phyloP scores from a whole-genome alignment of 1,140 invertebrate species.

The Drosophila tristis region DNA sequence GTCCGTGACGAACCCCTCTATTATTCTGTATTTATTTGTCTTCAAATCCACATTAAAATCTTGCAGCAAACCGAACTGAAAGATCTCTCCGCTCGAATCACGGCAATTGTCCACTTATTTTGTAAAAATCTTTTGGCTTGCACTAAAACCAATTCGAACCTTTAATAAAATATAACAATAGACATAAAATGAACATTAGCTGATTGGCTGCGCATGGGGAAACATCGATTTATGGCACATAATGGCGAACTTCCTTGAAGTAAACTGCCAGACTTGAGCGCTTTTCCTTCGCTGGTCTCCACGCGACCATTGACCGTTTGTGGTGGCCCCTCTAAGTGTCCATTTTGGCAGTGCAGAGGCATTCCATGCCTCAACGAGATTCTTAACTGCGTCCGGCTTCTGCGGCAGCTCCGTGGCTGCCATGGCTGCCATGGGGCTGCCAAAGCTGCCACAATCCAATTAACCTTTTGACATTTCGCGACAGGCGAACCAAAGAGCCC shows the following conservation, averaged over 20 bases:
- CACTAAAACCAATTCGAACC: neutral
- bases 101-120: neutral
- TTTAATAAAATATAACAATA: neutral
- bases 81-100: too few relatives aligned
- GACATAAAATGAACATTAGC: too few relatives aligned
- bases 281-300: neutral
- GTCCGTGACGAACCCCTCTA: too few relatives aligned
- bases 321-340: neutral
- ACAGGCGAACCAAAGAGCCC: conserved; percentile 28
- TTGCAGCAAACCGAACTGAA: too few relatives aligned
- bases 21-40: too few relatives aligned
- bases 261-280: too few relatives aligned
- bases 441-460: conserved; percentile 56
- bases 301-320: conserved; percentile 37
- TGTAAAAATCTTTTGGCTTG: neutral
- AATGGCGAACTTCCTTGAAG: too few relatives aligned
- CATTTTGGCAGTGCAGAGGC: conserved; percentile 10
- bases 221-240: too few relatives aligned
- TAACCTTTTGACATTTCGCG: conserved; percentile 63
- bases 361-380: conserved; percentile 51
- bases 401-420: conserved; percentile 20
- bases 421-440: conserved; percentile 25
- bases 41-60: too few relatives aligned
- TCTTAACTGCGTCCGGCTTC: conserved; percentile 44
- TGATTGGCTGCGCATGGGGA: too few relatives aligned